A percentile compares a stretch with the other conserved stretches of the same genome.
Conservation (phyloP, 2,888 invertebrate genomes). For the Conomelus anceps region DNA sequence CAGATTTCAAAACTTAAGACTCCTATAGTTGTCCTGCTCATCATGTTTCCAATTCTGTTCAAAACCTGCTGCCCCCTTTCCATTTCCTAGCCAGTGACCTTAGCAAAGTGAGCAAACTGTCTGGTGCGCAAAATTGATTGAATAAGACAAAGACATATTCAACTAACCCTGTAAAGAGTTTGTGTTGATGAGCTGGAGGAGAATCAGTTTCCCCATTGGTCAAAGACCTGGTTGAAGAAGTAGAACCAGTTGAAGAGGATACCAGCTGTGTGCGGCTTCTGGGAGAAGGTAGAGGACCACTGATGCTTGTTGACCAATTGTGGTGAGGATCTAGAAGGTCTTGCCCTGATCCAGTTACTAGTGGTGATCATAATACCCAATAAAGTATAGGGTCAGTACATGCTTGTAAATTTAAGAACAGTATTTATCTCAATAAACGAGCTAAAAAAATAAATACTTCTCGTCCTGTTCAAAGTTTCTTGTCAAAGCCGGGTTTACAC, state of each 20-base stretch:
- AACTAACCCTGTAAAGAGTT: constrained; percentile 25
- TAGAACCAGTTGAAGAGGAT: constrained; percentile 45
- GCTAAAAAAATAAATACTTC: too few relatives aligned
- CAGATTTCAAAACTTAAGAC: too few relatives aligned
- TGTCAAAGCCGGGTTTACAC: too few relatives aligned
- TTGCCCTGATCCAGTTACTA: constrained; percentile 55
- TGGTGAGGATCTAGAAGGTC: constrained; percentile 52
- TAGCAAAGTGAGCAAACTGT: too few relatives aligned
- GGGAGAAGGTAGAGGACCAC: constrained; percentile 29
- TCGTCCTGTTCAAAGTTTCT: too few relatives aligned
- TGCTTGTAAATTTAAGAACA: too few relatives aligned
- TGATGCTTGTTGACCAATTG: constrained; percentile 44
- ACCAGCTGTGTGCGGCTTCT: constrained; percentile 33
- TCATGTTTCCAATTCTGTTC: too few relatives aligned
- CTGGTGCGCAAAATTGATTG: neutral
- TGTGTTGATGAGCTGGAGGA: constrained; percentile 14
- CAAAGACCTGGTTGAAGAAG: constrained; percentile 30
- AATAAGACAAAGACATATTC: neutral
- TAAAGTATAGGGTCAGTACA: too few relatives aligned
- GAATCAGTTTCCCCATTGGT: constrained; percentile 22
- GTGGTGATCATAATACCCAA: neutral
- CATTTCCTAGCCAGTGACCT: too few relatives aligned
- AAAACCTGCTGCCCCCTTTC: too few relatives aligned
- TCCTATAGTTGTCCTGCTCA: too few relatives aligned
- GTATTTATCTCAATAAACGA: too few relatives aligned